phyloP scores from a whole-genome alignment of 1,140 invertebrate genomes.

The Lethrus apterus region DNA sequence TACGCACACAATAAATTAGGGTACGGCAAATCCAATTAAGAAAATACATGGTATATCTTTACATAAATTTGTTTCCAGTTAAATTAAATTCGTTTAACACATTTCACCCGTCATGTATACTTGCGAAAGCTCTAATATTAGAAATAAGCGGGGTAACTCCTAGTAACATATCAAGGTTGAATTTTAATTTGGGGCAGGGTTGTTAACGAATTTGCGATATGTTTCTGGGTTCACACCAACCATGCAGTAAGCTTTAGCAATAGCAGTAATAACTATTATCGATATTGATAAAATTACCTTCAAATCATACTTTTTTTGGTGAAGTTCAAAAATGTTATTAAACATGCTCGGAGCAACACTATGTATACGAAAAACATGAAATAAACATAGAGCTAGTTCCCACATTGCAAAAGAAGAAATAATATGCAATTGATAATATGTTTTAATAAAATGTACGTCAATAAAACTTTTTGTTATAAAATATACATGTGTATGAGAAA shows the following conservation, averaged over 20 bases:
- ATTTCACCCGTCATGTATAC: not conserved
- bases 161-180: too few relatives aligned
- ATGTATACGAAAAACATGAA: too few relatives aligned
- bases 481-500: too few relatives aligned
- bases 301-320: too few relatives aligned
- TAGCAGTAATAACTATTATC: conserved; percentile 25
- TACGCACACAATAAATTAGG: not conserved
- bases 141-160: not conserved
- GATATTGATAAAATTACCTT: too few relatives aligned
- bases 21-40: not conserved
- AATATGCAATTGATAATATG: conserved; percentile 5
- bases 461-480: too few relatives aligned
- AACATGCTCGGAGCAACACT: too few relatives aligned
- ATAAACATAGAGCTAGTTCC: not conserved
- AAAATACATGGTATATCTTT: too few relatives aligned
- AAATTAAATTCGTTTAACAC: not conserved
- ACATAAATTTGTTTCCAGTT: not conserved
- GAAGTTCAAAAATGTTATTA: too few relatives aligned
- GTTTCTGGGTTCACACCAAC: conserved; percentile 16
- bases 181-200: too few relatives aligned
- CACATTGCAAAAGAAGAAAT: conserved; percentile 1
- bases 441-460: too few relatives aligned
- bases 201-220: conserved; percentile 1
- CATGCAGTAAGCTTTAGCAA: conserved; percentile 28
- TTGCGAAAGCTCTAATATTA: not conserved